Evolutionary conservation across 2,888 invertebrate species (phyloP).

Genomic region (Parascotia fuliginaria): DNA sequence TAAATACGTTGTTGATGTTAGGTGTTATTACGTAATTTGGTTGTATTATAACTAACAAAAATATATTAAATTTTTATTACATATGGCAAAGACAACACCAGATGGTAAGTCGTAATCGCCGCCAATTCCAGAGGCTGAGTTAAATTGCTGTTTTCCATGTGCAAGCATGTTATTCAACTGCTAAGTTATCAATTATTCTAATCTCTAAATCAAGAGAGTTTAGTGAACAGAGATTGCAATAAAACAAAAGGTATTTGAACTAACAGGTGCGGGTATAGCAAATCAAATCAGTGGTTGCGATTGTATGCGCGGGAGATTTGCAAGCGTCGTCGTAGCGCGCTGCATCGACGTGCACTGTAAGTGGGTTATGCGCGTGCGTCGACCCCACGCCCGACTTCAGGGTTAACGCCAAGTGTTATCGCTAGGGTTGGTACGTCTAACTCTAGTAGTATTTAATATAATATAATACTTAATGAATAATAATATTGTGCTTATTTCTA

Average conservation of each 20-base stretch:
- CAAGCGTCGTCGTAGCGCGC: conserved; percentile 62
- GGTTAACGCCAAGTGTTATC: conserved; percentile 66
- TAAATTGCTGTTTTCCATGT: too few relatives aligned
- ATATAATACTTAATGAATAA: too few relatives aligned
- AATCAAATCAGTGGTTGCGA: conserved; percentile 49
- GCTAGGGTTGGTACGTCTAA: conserved; percentile 42
- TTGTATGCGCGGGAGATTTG: conserved; percentile 69
- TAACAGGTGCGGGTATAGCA: conserved; percentile 44
- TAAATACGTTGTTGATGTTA: conserved; percentile 32
- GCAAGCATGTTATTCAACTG: too few relatives aligned
- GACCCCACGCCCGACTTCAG: conserved; percentile 82
- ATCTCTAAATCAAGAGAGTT: background rate
- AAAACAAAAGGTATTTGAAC: conserved; percentile 44
- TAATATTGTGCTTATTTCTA: too few relatives aligned
- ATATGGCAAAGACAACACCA: too few relatives aligned
- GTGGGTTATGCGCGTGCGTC: conserved; percentile 78
- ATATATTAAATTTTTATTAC: too few relatives aligned
- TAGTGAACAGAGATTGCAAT: conserved; percentile 16
- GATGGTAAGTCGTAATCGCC: too few relatives aligned
- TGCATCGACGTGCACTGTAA: conserved; percentile 71
- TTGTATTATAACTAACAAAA: too few relatives aligned
- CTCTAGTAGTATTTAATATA: too few relatives aligned
- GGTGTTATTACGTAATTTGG: conserved; percentile 26
- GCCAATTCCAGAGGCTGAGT: too few relatives aligned
- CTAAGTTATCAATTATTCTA: background rate